Evolutionary conservation across 2,888 invertebrate species (phyloP).

Genomic region (Rhabditophanes sp.): DNA sequence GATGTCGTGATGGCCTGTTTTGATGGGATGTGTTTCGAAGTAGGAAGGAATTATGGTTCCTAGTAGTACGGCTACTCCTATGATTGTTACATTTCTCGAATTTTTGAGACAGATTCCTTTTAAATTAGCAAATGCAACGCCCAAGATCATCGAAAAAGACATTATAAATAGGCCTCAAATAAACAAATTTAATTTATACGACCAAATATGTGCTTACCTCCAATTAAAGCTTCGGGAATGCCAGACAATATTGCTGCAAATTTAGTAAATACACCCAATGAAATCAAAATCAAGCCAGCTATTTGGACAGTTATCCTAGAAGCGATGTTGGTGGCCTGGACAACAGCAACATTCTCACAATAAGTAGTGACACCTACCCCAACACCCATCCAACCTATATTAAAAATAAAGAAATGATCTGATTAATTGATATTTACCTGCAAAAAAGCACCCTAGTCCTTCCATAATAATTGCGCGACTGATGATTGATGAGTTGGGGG

Average conservation of each 20-base stretch:
- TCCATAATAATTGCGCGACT: slow-evolving; percentile 32
- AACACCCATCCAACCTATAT: slow-evolving; percentile 19
- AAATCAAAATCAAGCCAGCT: slow-evolving; percentile 24
- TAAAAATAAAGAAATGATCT: background rate
- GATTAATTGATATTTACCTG: slow-evolving; percentile 1
- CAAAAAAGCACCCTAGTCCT: slow-evolving; percentile 12
- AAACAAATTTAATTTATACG: too few relatives aligned
- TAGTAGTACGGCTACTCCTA: slow-evolving; percentile 22
- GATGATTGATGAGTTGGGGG: slow-evolving; percentile 24
- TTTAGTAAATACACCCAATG: slow-evolving; percentile 26
- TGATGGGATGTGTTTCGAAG: slow-evolving; percentile 11
- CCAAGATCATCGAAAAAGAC: slow-evolving; percentile 35
- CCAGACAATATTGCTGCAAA: slow-evolving; percentile 29
- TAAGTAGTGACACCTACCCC: slow-evolving; percentile 35
- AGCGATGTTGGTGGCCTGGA: slow-evolving; percentile 29
- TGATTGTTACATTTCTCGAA: slow-evolving; percentile 20
- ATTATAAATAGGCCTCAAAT: slow-evolving; percentile 32
- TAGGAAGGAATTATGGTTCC: slow-evolving; percentile 21
- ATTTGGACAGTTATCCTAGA: slow-evolving; percentile 30
- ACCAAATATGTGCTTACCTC: too few relatives aligned
- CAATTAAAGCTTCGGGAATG: slow-evolving; percentile 31
- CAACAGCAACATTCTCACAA: slow-evolving; percentile 30
- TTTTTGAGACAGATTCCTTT: slow-evolving; percentile 19
- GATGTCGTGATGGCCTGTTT: slow-evolving; percentile 11
- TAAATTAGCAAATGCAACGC: slow-evolving; percentile 27